A percentile compares a stretch with the other conserved stretches of the same genome.
Conservation (phyloP, 2,888 invertebrate genomes). For the Latrodectus elegans region DNA sequence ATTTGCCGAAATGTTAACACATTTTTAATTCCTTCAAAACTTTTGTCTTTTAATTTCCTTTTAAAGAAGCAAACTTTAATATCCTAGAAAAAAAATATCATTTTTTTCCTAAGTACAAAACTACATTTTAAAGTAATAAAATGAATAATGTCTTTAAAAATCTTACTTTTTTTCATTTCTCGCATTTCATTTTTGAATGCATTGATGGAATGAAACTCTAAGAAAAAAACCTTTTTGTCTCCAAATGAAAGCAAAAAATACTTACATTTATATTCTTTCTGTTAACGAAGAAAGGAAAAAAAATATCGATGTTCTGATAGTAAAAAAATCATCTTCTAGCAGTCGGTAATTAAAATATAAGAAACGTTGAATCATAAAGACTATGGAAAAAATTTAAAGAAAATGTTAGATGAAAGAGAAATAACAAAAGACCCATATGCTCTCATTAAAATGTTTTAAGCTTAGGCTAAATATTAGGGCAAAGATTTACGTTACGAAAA, state of each 20-base stretch:
- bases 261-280: slow-evolving; percentile 27
- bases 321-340: slow-evolving; percentile 26
- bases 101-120: slow-evolving; percentile 3
- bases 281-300: slow-evolving; percentile 14
- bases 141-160: slow-evolving; percentile 22
- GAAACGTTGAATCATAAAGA: slow-evolving; percentile 25
- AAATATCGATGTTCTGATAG: background rate
- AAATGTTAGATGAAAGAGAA: slow-evolving; percentile 2
- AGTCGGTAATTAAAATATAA: slow-evolving; percentile 54
- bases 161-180: background rate
- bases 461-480: slow-evolving; percentile 39
- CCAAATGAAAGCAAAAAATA: slow-evolving; percentile 20
- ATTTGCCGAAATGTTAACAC: slow-evolving; percentile 13
- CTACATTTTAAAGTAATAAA: slow-evolving; percentile 37
- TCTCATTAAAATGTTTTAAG: slow-evolving; percentile 60
- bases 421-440: slow-evolving; percentile 55
- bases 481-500: slow-evolving; percentile 25
- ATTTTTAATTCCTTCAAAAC: slow-evolving; percentile 19
- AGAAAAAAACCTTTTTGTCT: slow-evolving; percentile 6
- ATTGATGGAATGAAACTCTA: background rate
- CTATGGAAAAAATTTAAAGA: slow-evolving; percentile 1
- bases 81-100: too few relatives aligned
- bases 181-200: background rate
- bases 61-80: background rate
- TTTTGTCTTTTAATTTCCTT: slow-evolving; percentile 14